These are phyloP conservation scores for Frankliniella intonsa DNA, from an alignment of 2,888 invertebrate genomes.

Conservation along the genomic window DNA sequence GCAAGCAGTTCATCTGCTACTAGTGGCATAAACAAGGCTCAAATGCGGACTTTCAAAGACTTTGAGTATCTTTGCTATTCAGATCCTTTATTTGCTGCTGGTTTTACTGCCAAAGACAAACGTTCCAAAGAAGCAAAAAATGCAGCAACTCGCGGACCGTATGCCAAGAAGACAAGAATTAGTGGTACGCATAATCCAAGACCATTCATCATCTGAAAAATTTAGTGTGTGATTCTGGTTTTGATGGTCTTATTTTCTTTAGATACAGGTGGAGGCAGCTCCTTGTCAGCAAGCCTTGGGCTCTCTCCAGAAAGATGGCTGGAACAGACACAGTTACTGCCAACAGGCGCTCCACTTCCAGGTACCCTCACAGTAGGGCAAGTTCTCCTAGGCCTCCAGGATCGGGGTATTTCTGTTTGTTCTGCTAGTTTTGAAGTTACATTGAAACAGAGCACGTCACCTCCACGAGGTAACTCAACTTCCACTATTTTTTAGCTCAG, in stretches of 20 bases:
- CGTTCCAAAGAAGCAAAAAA: constrained; percentile 78
- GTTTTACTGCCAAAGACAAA: constrained; percentile 83
- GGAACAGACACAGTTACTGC: constrained; percentile 43
- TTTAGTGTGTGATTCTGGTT: not conserved
- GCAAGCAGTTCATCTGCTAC: not conserved
- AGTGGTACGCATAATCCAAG: not conserved
- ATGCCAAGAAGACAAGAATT: constrained; percentile 36
- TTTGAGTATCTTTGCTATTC: constrained; percentile 28
- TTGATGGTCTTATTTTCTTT: not conserved
- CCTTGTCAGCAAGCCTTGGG: not conserved
- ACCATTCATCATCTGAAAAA: not conserved
- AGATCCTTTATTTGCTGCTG: constrained; percentile 61
- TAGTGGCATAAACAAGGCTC: constrained; percentile 31
- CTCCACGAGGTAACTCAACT: constrained; percentile 41
- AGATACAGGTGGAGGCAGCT: not conserved
- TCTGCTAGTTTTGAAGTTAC: constrained; percentile 50
- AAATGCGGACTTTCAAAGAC: constrained; percentile 31
- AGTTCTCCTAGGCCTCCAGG: constrained; percentile 54
- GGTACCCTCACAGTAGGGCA: constrained; percentile 57
- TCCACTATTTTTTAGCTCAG: not conserved
- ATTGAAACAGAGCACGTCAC: constrained; percentile 42
- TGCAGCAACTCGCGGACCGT: constrained; percentile 38
- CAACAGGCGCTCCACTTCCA: constrained; percentile 48
- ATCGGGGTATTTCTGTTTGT: constrained; percentile 50
- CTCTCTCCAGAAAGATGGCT: constrained; percentile 36